These are phyloP conservation scores for Rhopalosiphum maidis DNA, from an alignment of 1,140 invertebrate genomes.

Conservation along the genomic window DNA sequence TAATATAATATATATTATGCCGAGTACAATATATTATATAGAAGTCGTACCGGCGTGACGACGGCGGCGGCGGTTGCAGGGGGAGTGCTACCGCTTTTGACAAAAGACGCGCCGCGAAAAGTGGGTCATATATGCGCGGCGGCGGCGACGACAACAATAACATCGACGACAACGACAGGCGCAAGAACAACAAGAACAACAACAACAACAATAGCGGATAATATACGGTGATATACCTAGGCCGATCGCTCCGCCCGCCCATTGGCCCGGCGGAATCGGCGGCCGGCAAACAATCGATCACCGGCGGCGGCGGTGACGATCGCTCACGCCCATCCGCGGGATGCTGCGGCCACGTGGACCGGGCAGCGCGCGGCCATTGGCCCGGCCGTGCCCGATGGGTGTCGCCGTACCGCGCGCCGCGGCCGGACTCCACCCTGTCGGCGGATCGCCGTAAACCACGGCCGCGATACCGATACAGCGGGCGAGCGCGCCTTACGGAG, in stretches of 20 bases:
- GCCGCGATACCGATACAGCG: background rate
- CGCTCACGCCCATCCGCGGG: background rate
- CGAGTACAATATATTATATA: background rate
- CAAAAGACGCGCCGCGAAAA: background rate
- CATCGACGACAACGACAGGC: background rate
- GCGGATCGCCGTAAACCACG: background rate
- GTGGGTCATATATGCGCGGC: background rate
- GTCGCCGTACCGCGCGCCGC: background rate
- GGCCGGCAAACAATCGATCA: constrained; percentile 31
- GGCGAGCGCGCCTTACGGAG: background rate
- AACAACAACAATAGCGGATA: background rate
- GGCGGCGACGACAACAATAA: background rate
- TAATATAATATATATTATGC: background rate
- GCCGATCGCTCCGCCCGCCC: background rate
- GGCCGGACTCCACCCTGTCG: constrained; percentile 2
- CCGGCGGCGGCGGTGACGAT: background rate
- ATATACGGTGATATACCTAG: background rate
- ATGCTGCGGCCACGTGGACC: constrained; percentile 31
- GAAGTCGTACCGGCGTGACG: background rate
- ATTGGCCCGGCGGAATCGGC: constrained; percentile 34
- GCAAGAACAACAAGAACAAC: background rate
- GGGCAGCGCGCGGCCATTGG: constrained; percentile 22
- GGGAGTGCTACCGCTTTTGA: background rate
- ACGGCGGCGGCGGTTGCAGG: background rate
- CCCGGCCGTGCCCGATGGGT: background rate